Base-by-base conservation (phyloP, 2,797 vertebrate species). In the Furcifer pardalis region DNA sequence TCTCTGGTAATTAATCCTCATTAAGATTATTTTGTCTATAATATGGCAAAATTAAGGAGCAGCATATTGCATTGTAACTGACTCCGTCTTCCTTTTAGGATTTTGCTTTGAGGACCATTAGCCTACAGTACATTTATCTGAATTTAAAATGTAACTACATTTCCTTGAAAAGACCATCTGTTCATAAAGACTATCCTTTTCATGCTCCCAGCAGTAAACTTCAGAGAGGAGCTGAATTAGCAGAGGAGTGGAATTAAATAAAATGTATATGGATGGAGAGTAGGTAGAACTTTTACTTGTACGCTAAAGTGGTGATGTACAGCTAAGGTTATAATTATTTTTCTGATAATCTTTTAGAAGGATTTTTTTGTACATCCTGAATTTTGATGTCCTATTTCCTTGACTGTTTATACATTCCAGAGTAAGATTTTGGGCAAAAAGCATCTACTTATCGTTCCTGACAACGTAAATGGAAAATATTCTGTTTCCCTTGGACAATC, bases 81-180 rank as follows among this genome's bases (percentile, higher is more conserved):
- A 71, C 32, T 77, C 42, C 91, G 93, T 95, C 94, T 89, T 35
- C 78, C 73, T 89, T 89, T 92, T 91, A 90, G 94, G 93, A 90
- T 90, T 90, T 74, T 89, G 75, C 76, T 93, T 94, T 91, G 79
- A 94, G 93, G 92, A 87, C 88, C 90, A 92, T 96, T 96, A 95
- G 87, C 93, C 85, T 92, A 91, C 90, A 93, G 91, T 92, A 93
- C 94, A 95, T 96, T 96, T 95, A 90, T 96, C 94, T 92, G 88
- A 94, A 92, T 96, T 95, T 95, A 94, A 94, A 91, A 88, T 92
- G 81, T 94, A 92, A 92, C 94, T 93, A 82, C 89, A 89, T 95
- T 95, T 90, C 92, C 94, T 92, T 94, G 92, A 94, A 94, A 95
- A 94, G 92, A 92, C 95, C 96, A 96, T 95, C 96, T 96, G 96